Conservation (phyloP, 2,888 invertebrate genomes). For the Napeogenes inachia region DNA sequence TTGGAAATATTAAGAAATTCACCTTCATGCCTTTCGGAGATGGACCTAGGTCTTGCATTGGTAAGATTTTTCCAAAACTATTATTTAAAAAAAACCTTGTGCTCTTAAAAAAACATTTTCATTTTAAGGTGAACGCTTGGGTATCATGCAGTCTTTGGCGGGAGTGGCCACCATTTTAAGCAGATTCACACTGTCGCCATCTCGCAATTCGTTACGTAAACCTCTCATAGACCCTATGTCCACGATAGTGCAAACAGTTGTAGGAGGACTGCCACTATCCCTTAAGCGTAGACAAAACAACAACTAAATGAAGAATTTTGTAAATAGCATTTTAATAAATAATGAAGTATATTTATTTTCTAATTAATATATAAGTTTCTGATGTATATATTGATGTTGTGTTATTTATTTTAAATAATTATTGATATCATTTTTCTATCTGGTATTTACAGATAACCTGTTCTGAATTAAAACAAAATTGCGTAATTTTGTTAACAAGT, state of each 20-base stretch:
- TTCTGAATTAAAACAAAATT: too few relatives aligned
- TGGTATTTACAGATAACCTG: too few relatives aligned
- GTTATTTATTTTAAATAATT: too few relatives aligned
- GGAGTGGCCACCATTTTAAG: conserved; percentile 55
- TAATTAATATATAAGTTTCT: too few relatives aligned
- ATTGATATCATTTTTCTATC: too few relatives aligned
- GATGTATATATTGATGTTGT: too few relatives aligned
- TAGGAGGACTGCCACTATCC: conserved; percentile 28
- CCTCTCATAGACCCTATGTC: conserved; percentile 9
- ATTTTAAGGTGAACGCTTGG: conserved; percentile 49
- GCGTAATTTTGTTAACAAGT: too few relatives aligned
- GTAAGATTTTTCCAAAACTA: conserved; percentile 11
- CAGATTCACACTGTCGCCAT: conserved; percentile 43
- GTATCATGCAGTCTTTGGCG: conserved; percentile 59
- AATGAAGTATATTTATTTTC: too few relatives aligned
- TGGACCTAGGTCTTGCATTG: conserved; percentile 34
- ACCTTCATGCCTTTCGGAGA: conserved; percentile 34
- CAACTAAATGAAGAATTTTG: too few relatives aligned
- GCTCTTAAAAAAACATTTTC: too few relatives aligned
- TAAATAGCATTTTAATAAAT: too few relatives aligned
- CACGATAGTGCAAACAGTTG: conserved; percentile 22
- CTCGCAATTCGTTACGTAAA: conserved; percentile 30
- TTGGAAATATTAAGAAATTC: conserved; percentile 26
- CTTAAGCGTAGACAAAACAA: conserved; percentile 12
- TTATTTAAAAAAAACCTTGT: too few relatives aligned